phyloP scores from a whole-genome alignment of 2,888 invertebrate genomes.

The Vannuccia rotundouncinata region DNA sequence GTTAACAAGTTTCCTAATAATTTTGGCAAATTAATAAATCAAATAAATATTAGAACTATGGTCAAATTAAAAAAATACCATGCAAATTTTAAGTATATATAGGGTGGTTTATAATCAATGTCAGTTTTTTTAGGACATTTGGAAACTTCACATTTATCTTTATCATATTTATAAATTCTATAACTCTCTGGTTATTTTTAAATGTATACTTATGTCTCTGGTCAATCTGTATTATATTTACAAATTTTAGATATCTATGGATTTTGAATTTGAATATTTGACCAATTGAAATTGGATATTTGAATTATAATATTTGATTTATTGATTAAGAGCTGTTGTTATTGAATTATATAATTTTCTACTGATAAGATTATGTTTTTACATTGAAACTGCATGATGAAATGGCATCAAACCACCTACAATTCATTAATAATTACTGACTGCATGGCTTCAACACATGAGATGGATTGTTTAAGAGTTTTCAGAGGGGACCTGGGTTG shows the following conservation, averaged over 20 bases:
- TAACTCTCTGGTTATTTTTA: not conserved
- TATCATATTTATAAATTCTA: too few species aligned
- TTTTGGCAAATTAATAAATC: too few species aligned
- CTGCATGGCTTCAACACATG: slow-evolving; percentile 21
- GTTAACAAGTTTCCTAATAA: too few species aligned
- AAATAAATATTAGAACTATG: too few species aligned
- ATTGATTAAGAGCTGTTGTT: slow-evolving; percentile 22
- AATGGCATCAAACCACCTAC: slow-evolving; percentile 17
- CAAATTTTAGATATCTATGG: too few species aligned
- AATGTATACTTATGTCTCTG: not conserved
- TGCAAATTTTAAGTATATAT: too few species aligned
- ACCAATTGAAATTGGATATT: not conserved
- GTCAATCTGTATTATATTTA: too few species aligned
- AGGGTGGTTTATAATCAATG: too few species aligned
- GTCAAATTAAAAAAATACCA: too few species aligned
- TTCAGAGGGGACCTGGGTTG: slow-evolving; percentile 6
- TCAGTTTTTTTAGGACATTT: too few species aligned
- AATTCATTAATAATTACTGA: slow-evolving; percentile 15
- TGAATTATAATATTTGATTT: slow-evolving; percentile 14
- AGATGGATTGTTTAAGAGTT: slow-evolving; percentile 1
- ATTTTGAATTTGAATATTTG: not conserved
- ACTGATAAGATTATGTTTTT: not conserved
- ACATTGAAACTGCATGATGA: slow-evolving; percentile 17
- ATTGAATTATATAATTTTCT: slow-evolving; percentile 10
- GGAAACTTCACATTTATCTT: too few species aligned